Conservation (phyloP, 2,888 invertebrate genomes). For the Cinara cedri region DNA sequence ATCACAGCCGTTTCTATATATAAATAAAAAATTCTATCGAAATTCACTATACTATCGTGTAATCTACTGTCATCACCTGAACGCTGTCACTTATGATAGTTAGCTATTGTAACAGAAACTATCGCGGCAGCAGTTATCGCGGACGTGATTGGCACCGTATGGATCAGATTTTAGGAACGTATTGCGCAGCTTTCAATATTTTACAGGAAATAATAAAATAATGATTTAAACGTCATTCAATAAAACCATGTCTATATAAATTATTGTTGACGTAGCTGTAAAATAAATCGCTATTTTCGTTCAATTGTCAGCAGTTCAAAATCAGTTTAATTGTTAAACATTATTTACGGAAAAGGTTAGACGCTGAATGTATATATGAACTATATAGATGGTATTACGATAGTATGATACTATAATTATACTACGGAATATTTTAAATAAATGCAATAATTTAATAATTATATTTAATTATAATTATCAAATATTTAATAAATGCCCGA, state of each 20-base stretch:
- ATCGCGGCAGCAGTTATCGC: too few relatives aligned
- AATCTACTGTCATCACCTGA: too few relatives aligned
- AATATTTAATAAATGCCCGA: not conserved
- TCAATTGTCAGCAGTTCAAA: not conserved
- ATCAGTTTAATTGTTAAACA: conserved; percentile 18
- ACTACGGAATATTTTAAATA: too few relatives aligned
- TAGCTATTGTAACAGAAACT: too few relatives aligned
- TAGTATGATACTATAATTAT: too few relatives aligned
- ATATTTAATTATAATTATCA: too few relatives aligned
- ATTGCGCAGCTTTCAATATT: not conserved
- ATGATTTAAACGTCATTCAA: not conserved
- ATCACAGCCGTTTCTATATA: too few relatives aligned
- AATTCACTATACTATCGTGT: too few relatives aligned
- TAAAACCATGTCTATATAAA: not conserved
- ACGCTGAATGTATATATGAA: not conserved
- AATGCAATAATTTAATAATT: not conserved
- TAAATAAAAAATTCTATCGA: too few relatives aligned
- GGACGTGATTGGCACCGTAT: too few relatives aligned
- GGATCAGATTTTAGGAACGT: not conserved
- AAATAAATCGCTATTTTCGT: conserved; percentile 16
- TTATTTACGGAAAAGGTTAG: conserved; percentile 13
- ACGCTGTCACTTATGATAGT: too few relatives aligned
- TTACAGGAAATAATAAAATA: not conserved
- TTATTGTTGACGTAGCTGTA: conserved; percentile 9
- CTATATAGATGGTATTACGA: not conserved